Conservation (phyloP, 2,888 invertebrate species). For the Athrips mouffetella region DNA sequence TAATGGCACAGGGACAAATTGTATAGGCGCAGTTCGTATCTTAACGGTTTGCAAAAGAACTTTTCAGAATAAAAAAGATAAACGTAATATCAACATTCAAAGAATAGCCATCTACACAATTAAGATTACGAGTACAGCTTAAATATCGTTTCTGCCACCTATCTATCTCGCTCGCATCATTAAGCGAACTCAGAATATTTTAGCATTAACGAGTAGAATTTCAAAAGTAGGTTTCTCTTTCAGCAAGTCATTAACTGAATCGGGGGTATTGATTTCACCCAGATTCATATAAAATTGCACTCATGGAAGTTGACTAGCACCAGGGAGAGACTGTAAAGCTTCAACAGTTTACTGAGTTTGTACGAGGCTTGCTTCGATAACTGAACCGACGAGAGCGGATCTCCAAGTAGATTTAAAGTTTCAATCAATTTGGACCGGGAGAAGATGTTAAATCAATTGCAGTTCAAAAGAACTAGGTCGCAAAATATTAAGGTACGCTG, state of each 20-base stretch:
- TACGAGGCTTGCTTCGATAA: slow-evolving; percentile 17
- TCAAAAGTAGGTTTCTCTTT: background rate
- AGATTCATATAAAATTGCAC: slow-evolving; percentile 14
- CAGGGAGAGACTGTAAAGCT: slow-evolving; percentile 5
- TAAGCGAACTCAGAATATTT: background rate
- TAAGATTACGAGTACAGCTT: too few relatives aligned
- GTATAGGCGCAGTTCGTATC: too few relatives aligned
- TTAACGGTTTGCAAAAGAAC: too few relatives aligned
- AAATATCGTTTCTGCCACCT: too few relatives aligned
- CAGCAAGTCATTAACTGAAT: background rate
- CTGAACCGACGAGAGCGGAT: slow-evolving; percentile 19
- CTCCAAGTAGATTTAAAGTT: slow-evolving; percentile 21
- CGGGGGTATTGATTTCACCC: background rate
- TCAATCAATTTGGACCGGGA: slow-evolving; percentile 8
- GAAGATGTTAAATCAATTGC: slow-evolving; percentile 7
- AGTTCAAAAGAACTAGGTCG: slow-evolving; percentile 5
- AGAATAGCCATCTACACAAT: too few relatives aligned
- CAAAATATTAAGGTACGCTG: slow-evolving; percentile 2
- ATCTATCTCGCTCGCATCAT: background rate
- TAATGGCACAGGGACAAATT: too few relatives aligned
- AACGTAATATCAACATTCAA: too few relatives aligned
- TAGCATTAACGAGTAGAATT: background rate
- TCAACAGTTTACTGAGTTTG: slow-evolving; percentile 9
- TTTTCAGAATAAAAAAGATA: too few relatives aligned
- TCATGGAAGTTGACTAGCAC: slow-evolving; percentile 1